A percentile compares a stretch with the other conserved stretches of the same genome.
phyloP scores from a whole-genome alignment of 2,888 invertebrate species.

The Lymantria dispar region DNA sequence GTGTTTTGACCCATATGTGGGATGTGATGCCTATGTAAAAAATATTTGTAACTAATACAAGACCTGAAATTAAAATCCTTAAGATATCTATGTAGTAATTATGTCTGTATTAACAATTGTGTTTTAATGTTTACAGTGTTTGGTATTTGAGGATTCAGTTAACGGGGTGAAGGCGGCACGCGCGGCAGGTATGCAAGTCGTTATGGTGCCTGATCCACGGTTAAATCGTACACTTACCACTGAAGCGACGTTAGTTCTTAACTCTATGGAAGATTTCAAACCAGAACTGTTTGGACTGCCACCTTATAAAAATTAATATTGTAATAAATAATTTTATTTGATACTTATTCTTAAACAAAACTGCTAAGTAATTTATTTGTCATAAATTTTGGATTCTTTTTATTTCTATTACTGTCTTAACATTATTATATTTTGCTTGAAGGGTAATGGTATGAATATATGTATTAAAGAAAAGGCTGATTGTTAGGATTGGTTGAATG shows the following conservation, averaged over 20 bases:
- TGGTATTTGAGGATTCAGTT: conserved; percentile 95
- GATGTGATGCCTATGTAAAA: too few species aligned
- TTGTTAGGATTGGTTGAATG: too few species aligned
- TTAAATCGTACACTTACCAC: conserved; percentile 50
- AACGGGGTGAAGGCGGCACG: conserved; percentile 91
- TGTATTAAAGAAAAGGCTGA: too few species aligned
- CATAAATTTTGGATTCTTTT: neutral
- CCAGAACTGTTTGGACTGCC: conserved; percentile 94
- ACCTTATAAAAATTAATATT: conserved; percentile 43
- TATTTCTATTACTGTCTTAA: too few species aligned
- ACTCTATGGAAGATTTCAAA: conserved; percentile 88
- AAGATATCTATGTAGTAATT: too few species aligned
- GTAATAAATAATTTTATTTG: neutral
- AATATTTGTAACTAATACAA: too few species aligned
- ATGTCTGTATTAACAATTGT: neutral
- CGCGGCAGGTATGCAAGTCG: conserved; percentile 92
- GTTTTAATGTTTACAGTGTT: conserved; percentile 75
- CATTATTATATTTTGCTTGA: too few species aligned
- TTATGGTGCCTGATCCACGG: conserved; percentile 88
- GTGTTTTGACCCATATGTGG: too few species aligned
- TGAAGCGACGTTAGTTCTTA: conserved; percentile 86
- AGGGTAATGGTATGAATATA: too few species aligned
- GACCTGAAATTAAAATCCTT: too few species aligned
- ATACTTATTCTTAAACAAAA: neutral
- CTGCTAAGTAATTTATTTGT: neutral